Base-by-base conservation (phyloP, 2,797 vertebrate species). In the Gymnothorax reevesii region DNA sequence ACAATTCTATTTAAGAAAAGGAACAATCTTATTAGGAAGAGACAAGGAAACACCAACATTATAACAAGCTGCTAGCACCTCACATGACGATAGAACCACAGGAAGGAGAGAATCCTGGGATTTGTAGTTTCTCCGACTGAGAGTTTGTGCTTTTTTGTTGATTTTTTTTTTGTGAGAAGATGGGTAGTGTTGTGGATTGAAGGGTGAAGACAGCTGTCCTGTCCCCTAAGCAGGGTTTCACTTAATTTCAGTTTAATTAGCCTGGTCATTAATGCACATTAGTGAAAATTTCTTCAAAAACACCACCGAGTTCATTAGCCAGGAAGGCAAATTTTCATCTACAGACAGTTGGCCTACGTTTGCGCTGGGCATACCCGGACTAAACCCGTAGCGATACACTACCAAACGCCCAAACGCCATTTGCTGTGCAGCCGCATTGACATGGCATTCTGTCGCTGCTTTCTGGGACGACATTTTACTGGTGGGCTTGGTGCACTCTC, bases 31-130 rank as follows among this genome's bases (percentile, higher is more conserved):
- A 88, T 94, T 90, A 92, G 94, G 94, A 94, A 95, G 91, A 94
- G 94, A 94, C 95, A 95, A 94, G 93, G 27, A 89, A 95, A 95
- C 92, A 66, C 62, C 94, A 96, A 96, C 95, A 93, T 94, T 94
- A 93, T 42, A 94, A 96, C 95, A 94, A 94, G 96, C 25, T 25
- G 12, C 95, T 96, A 94, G 93, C 94, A 96, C 92, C 90, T 95
- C 93, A 94, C 95, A 91, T 94, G 94, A 96, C 95, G 93, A 92
- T 91, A 94, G 95, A 94, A 91, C 89, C 93, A 94, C 92, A 87
- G 89, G 88, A 93, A 92, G 60, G 87, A 90, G 91, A 80, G 93
- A 93, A 93, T 90, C 92, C 91, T 90, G 92, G 90, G 89, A 88
- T 92, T 89, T 91, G 92, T 87, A 87, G 90, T 90, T 87, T 91